Evolutionary conservation across 2,797 vertebrate species (phyloP), one percentile per base, ranked within the genome.

Genomic region (Calcarius lapponicus): DNA sequence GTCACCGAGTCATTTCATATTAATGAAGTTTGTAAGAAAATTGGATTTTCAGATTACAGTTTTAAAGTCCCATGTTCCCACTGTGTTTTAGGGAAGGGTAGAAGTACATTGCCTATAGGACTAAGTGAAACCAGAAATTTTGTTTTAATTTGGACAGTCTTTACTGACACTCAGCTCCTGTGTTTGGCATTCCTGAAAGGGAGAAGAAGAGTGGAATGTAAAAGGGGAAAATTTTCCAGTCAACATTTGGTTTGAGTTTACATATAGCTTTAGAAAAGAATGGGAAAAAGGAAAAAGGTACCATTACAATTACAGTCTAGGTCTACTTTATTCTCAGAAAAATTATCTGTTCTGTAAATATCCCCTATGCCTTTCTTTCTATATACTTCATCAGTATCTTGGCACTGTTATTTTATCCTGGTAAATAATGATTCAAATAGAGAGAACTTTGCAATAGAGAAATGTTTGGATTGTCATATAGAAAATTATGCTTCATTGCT

Each of bases 51-150:
- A 89, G 81, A 96, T 97, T 96, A 92, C 67, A 72, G 43, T 92
- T 95, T 95, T 87, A 94, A 94, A 96, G 38, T 40, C 45, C 64
- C 8, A 0, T 53, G 56, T 92, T 96, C 86, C 85, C 70, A 38
- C 90, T 94, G 64, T 96, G 75, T 95, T 90, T 95, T 95, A 75
- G 40, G 78, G 70, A 96, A 88, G 80, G 95, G 95, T 83, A 67
- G 93, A 97, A 97, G 95, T 96, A 95, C 53, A 67, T 90, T 92
- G 61, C 95, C 82, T 70, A 85, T 29, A 71, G 86, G 67, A 80
- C 81, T 97, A 95, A 97, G 91, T 95, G 66, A 96, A 97, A 97
- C 78, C 96, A 97, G 96, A 97, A 95, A 95, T 97, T 90, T 93
- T 22, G 3, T 95, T 95, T 95, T 85, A 95, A 38, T 92, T 90